These are phyloP conservation scores for Hippopotamyrus pictus DNA, from an alignment of 2,797 vertebrate genomes.

Conservation along the genomic window DNA sequence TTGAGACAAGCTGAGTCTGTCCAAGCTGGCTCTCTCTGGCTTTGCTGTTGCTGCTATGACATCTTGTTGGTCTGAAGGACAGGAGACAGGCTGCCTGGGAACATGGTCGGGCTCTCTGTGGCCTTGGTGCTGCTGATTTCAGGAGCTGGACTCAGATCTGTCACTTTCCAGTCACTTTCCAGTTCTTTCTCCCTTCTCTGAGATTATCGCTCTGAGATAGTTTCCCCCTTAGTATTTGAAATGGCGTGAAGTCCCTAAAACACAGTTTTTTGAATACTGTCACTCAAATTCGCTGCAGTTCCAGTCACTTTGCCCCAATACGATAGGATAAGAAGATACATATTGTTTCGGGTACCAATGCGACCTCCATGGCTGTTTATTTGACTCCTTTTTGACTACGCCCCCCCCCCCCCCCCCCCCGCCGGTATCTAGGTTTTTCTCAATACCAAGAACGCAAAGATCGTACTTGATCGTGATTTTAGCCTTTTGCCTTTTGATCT, in stretches of 20 bases:
- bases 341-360: not conserved
- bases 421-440: not conserved
- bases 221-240: not conserved
- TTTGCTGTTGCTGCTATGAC: not conserved
- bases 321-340: not conserved
- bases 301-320: not conserved
- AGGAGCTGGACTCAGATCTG: not conserved
- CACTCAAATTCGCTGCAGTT: not conserved
- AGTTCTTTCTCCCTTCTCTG: not conserved
- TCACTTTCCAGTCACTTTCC: not conserved
- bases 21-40: not conserved
- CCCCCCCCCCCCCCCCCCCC: not conserved
- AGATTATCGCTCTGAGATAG: not conserved
- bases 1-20: not conserved
- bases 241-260: not conserved
- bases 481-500: not conserved
- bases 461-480: not conserved
- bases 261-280: not conserved
- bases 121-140: not conserved
- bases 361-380: not conserved
- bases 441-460: not conserved
- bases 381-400: not conserved
- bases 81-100: not conserved
- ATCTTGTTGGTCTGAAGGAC: not conserved
- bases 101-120: not conserved